Percentiles rank a stretch among this genome's conserved stretches.
These are phyloP conservation scores for Physella acuta DNA, from an alignment of 1,140 invertebrate species.

Conservation along the genomic window DNA sequence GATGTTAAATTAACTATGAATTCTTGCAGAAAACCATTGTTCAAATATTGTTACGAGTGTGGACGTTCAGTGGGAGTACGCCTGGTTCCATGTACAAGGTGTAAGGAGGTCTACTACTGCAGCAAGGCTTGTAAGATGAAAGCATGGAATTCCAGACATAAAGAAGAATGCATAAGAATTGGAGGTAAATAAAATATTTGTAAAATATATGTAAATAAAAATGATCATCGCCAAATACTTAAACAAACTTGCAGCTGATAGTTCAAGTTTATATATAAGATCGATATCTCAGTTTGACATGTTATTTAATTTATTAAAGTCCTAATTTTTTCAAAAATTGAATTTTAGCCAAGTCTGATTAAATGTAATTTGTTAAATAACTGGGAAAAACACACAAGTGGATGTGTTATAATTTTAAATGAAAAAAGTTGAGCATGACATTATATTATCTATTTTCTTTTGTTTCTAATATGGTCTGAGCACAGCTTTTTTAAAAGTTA, in stretches of 20 bases:
- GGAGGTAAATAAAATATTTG: slow-evolving; percentile 41
- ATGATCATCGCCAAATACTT: neutral
- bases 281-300: too few relatives aligned
- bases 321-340: too few relatives aligned
- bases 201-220: neutral
- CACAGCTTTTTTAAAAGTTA: too few relatives aligned
- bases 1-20: too few relatives aligned
- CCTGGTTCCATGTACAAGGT: slow-evolving; percentile 56
- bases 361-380: too few relatives aligned
- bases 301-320: too few relatives aligned
- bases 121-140: slow-evolving; percentile 60
- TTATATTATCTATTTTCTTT: too few relatives aligned
- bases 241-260: neutral
- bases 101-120: slow-evolving; percentile 60
- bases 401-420: too few relatives aligned
- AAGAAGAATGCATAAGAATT: slow-evolving; percentile 56
- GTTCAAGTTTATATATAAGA: neutral
- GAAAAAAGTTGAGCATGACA: too few relatives aligned
- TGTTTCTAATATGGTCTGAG: too few relatives aligned
- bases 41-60: slow-evolving; percentile 60
- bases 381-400: too few relatives aligned
- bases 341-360: too few relatives aligned
- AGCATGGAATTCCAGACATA: slow-evolving; percentile 58
- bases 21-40: slow-evolving; percentile 48
- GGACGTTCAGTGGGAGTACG: slow-evolving; percentile 57